A percentile compares a stretch with the other conserved stretches of the same genome.
phyloP scores from a whole-genome alignment of 1,140 invertebrate species.

The Drosophila kepulauana region DNA sequence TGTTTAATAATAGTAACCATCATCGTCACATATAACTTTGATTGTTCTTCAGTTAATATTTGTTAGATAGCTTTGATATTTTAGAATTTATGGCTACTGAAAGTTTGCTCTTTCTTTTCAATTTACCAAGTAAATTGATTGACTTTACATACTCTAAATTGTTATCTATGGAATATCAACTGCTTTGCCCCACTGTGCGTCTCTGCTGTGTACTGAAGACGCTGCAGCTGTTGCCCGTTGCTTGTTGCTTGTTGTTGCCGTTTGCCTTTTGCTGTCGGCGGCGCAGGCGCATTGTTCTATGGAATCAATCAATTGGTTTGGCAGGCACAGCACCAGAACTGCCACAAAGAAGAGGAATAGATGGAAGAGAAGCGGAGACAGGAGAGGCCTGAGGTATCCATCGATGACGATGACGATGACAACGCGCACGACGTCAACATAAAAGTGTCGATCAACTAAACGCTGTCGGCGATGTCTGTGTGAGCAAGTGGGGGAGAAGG shows the following conservation, averaged over 20 bases:
- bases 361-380: constrained; percentile 20
- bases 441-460: constrained; percentile 83
- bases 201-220: not conserved
- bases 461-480: constrained; percentile 60
- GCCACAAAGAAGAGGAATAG: constrained; percentile 49
- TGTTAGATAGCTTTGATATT: too few species aligned
- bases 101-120: too few species aligned
- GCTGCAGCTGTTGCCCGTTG: constrained; percentile 26
- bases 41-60: too few species aligned
- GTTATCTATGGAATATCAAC: too few species aligned
- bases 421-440: constrained; percentile 83
- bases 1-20: too few species aligned
- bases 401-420: constrained; percentile 70
- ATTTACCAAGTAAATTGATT: not conserved
- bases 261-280: constrained; percentile 12
- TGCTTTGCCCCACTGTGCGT: constrained; percentile 36
- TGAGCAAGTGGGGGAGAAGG: not conserved
- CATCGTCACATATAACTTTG: too few species aligned
- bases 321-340: constrained; percentile 78
- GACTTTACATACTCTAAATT: not conserved
- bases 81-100: too few species aligned
- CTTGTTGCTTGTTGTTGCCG: too few species aligned
- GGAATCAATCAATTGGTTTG: constrained; percentile 79
- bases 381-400: constrained; percentile 28
- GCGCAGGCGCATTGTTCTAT: constrained; percentile 70